Conservation (phyloP, 2,113 vertebrate species). For the Cairina moschata region DNA sequence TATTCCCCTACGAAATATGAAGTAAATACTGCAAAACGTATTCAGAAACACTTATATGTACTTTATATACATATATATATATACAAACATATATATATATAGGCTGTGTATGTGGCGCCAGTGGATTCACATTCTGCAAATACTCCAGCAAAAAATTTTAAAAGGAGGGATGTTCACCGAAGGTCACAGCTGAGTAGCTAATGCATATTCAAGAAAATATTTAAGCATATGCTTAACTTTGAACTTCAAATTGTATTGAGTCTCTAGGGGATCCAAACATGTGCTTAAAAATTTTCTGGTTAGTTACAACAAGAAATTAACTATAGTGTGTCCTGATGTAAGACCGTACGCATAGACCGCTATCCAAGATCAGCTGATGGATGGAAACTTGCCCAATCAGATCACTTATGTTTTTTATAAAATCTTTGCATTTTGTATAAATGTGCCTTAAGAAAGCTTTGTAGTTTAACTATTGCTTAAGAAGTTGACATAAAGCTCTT, state of each 20-base stretch:
- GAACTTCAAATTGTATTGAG: conserved; percentile 20
- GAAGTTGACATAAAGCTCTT: neutral
- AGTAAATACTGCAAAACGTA: conserved; percentile 35
- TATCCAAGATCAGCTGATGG: neutral
- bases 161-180: conserved; percentile 35
- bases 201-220: conserved; percentile 52
- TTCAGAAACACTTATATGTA: neutral
- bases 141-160: conserved; percentile 47
- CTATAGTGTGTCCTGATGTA: neutral
- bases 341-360: neutral
- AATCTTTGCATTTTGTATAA: neutral
- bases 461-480: neutral
- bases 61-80: neutral
- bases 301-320: neutral
- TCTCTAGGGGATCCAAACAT: conserved; percentile 28
- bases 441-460: neutral
- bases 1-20: conserved; percentile 15
- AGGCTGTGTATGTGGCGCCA: neutral
- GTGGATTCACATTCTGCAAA: conserved; percentile 25
- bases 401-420: neutral
- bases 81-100: neutral
- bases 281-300: conserved; percentile 34
- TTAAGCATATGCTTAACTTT: conserved; percentile 62
- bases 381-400: neutral
- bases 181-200: neutral